A percentile compares a stretch with the other conserved stretches of the same genome.
These are phyloP conservation scores for Enteromius mattozi DNA, from an alignment of 2,797 vertebrate species.

Conservation along the genomic window DNA sequence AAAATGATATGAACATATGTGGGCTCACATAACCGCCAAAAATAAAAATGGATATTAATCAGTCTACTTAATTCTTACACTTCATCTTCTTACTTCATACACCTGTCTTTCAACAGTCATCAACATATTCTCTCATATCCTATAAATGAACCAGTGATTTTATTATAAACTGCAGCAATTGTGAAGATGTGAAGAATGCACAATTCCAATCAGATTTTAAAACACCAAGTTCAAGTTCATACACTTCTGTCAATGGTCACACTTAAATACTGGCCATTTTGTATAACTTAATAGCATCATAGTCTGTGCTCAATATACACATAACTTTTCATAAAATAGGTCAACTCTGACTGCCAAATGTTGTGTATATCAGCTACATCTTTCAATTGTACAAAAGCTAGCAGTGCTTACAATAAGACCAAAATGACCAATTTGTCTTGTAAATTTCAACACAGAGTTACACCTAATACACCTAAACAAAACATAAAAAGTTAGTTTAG, in stretches of 20 bases:
- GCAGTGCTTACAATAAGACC: not conserved
- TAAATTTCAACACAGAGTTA: not conserved
- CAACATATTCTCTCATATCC: not conserved
- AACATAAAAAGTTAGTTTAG: slow-evolving; percentile 1
- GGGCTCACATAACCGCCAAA: slow-evolving; percentile 30
- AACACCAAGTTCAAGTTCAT: not conserved
- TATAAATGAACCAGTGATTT: not conserved
- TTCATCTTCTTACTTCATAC: slow-evolving; percentile 32
- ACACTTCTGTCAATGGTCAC: not conserved
- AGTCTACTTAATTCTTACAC: slow-evolving; percentile 38
- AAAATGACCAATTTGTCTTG: not conserved
- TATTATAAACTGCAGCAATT: not conserved
- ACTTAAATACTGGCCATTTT: not conserved
- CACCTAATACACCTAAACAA: not conserved
- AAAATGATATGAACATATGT: slow-evolving; percentile 45
- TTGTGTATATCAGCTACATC: not conserved
- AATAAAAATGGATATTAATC: slow-evolving; percentile 51
- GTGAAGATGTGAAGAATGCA: not conserved
- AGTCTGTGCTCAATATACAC: not conserved
- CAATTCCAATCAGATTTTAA: not conserved
- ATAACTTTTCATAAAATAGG: not conserved
- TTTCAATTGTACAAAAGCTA: not conserved
- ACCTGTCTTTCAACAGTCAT: slow-evolving; percentile 30
- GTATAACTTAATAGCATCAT: not conserved
- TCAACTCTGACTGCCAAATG: not conserved